Conservation (phyloP, 2,888 invertebrate species). For the Idaea aversata region DNA sequence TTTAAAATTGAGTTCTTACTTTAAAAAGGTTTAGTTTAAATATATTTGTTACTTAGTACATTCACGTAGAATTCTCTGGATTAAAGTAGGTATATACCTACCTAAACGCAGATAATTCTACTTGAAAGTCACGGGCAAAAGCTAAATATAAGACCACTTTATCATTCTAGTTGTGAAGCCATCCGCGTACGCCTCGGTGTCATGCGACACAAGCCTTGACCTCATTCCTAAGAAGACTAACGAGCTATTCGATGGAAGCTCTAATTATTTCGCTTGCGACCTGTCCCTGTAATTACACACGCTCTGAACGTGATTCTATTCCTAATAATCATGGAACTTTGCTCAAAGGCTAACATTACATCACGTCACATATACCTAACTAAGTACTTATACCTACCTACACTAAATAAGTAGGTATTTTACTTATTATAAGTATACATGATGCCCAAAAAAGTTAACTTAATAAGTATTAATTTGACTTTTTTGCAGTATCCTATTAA, state of each 20-base stretch:
- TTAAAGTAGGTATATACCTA: background rate
- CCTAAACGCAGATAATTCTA: background rate
- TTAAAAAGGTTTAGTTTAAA: too few relatives aligned
- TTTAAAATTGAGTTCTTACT: too few relatives aligned
- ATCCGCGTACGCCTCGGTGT: slow-evolving; percentile 32
- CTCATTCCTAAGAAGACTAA: slow-evolving; percentile 51
- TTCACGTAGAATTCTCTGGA: background rate
- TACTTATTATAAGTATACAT: background rate
- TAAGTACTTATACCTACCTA: slow-evolving; percentile 1
- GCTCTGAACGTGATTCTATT: slow-evolving; percentile 50
- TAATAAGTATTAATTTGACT: too few relatives aligned
- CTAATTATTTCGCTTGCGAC: slow-evolving; percentile 52
- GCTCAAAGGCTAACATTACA: background rate
- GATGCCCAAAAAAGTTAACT: too few relatives aligned
- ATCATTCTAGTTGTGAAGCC: background rate
- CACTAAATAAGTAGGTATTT: background rate
- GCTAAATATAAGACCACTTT: background rate
- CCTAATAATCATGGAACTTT: slow-evolving; percentile 30
- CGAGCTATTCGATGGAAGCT: slow-evolving; percentile 55
- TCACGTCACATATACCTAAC: slow-evolving; percentile 2
- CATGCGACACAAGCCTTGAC: slow-evolving; percentile 43
- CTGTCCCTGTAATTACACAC: slow-evolving; percentile 56
- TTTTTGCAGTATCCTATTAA: too few relatives aligned
- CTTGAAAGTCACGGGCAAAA: background rate
- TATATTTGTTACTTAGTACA: too few relatives aligned